Base-by-base conservation (phyloP, 2,888 invertebrate species). In the Phasia obesa region DNA sequence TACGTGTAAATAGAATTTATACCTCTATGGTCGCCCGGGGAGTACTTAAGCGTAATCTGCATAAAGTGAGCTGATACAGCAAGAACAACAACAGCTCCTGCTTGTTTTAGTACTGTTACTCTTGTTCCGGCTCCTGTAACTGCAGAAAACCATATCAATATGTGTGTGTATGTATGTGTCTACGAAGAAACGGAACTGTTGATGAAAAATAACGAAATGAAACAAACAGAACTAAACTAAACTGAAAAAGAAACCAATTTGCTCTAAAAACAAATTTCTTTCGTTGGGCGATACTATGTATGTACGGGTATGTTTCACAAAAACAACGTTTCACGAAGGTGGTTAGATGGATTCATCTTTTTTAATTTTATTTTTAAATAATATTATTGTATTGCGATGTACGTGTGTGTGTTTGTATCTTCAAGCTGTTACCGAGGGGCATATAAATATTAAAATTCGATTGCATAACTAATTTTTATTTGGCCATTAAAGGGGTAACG, bases 1-100 rank as follows among this genome's bases (percentile, higher is more conserved):
- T 84, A 89, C 89, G 89, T 89, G 89, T 89, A 89, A 89, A 89
- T 89, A 89, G 89, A 89, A 89, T 89, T 89, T 89, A 89, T 89
- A 88, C 89, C 88, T 88, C 88, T 88, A 89, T 89, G 89, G 88
- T 87, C 88, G 87, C 84, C 89, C 86, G 85, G 89, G 89, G 89
- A 89, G 89, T 89, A 88, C 89, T 89, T 89, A 87, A 87, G 89
- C 88, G 88, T 89, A 89, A 89, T 89, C 89, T 89, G 89, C 89
- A 89, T 88, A 85, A 83, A 84, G 83, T 77, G 83, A 81, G 74
- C 81, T 84, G 69, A 73, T 77, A 79, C 77, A 71, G 51, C 75
- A 60, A 35, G 2, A 35, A 69, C 55, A 78, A 64, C 67, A 71
- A 55, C 15, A 57, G 60, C 65, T 76, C 51, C 79, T 47, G 75